phyloP scores from a whole-genome alignment of 2,113 vertebrate genomes.

The Prionailurus viverrinus region DNA sequence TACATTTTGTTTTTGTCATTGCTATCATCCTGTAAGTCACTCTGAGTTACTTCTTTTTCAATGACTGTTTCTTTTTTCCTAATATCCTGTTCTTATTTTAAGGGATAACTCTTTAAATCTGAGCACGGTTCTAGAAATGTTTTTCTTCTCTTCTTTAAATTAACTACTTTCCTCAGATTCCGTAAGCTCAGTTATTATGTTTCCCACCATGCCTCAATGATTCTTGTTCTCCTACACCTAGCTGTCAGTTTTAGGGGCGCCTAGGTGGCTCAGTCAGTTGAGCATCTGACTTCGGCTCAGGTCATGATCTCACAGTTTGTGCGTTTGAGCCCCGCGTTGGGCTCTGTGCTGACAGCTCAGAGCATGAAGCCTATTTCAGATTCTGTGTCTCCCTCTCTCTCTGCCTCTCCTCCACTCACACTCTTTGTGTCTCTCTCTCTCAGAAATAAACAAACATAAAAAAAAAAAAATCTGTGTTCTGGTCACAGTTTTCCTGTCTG shows the following conservation, averaged over 20 bases:
- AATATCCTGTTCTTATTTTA: background rate
- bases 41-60: conserved; percentile 21
- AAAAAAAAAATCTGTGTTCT: too few species aligned
- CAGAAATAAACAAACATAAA: too few species aligned
- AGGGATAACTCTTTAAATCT: background rate
- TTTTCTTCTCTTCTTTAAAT: background rate
- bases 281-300: too few species aligned
- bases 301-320: too few species aligned
- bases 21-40: background rate
- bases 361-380: too few species aligned
- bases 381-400: too few species aligned
- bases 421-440: too few species aligned
- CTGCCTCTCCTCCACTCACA: too few species aligned
- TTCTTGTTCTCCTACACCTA: background rate
- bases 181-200: background rate
- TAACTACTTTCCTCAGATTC: background rate
- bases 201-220: background rate
- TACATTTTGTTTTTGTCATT: background rate
- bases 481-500: background rate
- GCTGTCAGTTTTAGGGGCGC: background rate
- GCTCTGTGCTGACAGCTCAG: too few species aligned
- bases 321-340: too few species aligned
- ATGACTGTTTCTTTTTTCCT: background rate
- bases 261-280: too few species aligned
- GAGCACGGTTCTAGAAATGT: background rate